These are phyloP conservation scores for Crocallis elinguaria DNA, from an alignment of 2,888 invertebrate species.

Conservation along the genomic window DNA sequence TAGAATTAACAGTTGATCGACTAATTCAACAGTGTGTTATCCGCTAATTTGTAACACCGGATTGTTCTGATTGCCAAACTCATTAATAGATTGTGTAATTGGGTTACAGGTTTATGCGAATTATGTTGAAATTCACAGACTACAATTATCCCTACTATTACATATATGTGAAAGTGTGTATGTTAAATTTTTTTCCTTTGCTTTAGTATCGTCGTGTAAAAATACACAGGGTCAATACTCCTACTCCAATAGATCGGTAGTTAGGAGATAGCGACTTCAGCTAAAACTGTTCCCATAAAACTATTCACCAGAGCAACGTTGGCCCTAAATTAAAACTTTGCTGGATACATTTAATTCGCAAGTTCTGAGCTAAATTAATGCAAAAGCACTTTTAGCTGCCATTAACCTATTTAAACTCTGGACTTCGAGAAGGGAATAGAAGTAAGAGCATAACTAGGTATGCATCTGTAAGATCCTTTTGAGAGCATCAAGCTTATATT, in stretches of 20 bases:
- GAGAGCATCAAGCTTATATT: background rate
- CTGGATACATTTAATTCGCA: conserved; percentile 28
- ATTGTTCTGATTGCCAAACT: background rate
- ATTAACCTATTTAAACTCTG: conserved; percentile 27
- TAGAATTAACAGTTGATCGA: background rate
- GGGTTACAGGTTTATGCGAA: too few species aligned
- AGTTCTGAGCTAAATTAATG: conserved; percentile 33
- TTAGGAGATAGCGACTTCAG: conserved; percentile 9
- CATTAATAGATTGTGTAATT: too few species aligned
- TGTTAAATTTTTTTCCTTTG: too few species aligned
- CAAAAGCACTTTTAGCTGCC: conserved; percentile 26
- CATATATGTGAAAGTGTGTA: too few species aligned
- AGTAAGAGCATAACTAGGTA: conserved; percentile 4
- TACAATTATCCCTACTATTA: too few species aligned
- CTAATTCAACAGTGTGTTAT: background rate
- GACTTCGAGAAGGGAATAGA: conserved; percentile 14
- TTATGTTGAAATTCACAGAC: too few species aligned
- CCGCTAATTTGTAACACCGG: background rate
- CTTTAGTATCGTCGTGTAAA: too few species aligned
- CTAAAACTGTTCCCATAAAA: conserved; percentile 16
- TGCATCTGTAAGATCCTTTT: background rate
- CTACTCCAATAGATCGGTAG: background rate
- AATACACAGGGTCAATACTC: background rate
- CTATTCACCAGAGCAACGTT: conserved; percentile 14
- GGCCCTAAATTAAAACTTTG: conserved; percentile 29